phyloP scores from a whole-genome alignment of 2,113 vertebrate species.

The Ictalurus furcatus region DNA sequence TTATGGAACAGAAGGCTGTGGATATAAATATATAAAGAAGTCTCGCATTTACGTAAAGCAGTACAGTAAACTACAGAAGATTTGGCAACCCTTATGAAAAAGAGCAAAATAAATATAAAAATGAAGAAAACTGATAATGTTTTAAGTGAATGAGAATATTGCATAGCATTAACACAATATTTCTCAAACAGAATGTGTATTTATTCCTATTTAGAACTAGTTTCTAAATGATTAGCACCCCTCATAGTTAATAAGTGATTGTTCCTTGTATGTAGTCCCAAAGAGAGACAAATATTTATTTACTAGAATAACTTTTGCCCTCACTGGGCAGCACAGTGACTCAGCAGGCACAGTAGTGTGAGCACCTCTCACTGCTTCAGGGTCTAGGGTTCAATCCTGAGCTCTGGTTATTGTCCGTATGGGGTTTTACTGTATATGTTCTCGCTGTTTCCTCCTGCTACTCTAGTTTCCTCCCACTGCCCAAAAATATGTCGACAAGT shows the following conservation, averaged over 20 bases:
- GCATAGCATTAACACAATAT: not conserved
- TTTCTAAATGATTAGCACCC: not conserved
- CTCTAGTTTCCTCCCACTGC: not conserved
- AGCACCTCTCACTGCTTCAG: not conserved
- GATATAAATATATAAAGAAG: not conserved
- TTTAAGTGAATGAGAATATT: not conserved
- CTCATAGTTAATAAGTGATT: not conserved
- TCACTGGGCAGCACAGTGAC: not conserved
- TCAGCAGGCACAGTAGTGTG: not conserved
- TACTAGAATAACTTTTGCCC: not conserved
- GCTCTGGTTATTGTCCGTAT: not conserved
- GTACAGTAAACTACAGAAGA: not conserved
- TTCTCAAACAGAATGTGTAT: not conserved
- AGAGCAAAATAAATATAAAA: not conserved
- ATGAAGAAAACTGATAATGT: not conserved
- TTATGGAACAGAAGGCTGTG: no score
- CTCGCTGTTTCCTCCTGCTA: not conserved
- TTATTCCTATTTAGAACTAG: not conserved
- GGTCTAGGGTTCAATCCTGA: not conserved
- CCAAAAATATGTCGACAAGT: not conserved
- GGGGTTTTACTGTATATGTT: not conserved
- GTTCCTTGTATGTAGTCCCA: not conserved
- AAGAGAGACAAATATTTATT: not conserved
- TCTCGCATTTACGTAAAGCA: not conserved
- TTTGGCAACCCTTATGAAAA: not conserved